Conservation (phyloP, 2,113 vertebrate genomes). For the Istiophorus platypterus region DNA sequence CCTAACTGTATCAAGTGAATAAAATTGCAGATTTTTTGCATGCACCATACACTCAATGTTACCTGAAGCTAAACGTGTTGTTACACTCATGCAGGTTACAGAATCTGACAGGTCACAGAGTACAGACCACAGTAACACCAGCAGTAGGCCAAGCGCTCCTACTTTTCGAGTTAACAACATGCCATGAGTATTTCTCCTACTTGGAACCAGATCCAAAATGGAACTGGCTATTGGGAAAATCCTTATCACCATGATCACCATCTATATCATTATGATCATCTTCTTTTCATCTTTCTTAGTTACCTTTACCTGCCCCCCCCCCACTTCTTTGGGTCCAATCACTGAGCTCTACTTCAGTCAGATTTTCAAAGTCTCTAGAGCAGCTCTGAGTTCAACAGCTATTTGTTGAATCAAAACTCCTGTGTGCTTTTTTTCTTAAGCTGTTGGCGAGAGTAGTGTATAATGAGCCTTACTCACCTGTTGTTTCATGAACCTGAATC, state of each 20-base stretch:
- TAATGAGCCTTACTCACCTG: slow-evolving; percentile 10
- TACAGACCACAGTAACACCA: too few species aligned
- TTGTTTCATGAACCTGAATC: slow-evolving; percentile 5
- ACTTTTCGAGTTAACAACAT: too few species aligned
- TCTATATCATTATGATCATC: not conserved
- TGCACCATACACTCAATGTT: not conserved
- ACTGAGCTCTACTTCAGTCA: not conserved
- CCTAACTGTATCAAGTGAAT: too few species aligned
- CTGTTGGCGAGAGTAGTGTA: not conserved
- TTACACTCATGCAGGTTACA: not conserved
- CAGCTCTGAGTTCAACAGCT: too few species aligned
- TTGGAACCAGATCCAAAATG: too few species aligned
- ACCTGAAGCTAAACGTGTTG: not conserved
- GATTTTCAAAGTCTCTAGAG: not conserved
- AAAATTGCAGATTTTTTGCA: too few species aligned
- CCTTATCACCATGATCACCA: too few species aligned
- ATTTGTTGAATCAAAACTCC: not conserved
- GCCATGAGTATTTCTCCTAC: too few species aligned
- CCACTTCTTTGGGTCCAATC: too few species aligned
- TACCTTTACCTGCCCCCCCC: not conserved
- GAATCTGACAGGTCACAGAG: too few species aligned
- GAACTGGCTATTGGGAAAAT: too few species aligned
- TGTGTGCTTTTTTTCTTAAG: not conserved
- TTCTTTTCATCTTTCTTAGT: not conserved
- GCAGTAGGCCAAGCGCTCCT: too few species aligned